Conservation (phyloP, 2,888 invertebrate species). For the Pyrgus malvae region DNA sequence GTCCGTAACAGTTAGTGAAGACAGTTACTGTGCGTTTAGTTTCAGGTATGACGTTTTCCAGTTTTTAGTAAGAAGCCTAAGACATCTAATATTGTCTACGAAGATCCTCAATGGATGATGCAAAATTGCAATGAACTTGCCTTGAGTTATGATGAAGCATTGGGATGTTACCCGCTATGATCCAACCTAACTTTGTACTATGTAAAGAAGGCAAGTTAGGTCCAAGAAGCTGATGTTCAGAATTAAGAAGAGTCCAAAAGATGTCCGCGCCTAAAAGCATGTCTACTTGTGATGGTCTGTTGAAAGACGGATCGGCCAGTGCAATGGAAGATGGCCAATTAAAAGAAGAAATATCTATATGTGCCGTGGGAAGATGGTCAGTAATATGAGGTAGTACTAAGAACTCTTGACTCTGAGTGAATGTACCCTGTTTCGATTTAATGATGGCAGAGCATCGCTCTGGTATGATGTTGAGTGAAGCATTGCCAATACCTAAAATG, state of each 20-base stretch:
- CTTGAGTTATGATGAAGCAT: too few relatives aligned
- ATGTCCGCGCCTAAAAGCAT: background rate
- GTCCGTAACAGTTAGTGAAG: too few relatives aligned
- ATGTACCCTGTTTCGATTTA: too few relatives aligned
- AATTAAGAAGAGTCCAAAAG: background rate
- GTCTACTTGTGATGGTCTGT: background rate
- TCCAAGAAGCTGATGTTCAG: too few relatives aligned
- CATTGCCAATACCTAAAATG: too few relatives aligned
- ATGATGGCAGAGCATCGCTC: too few relatives aligned
- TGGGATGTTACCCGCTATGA: background rate
- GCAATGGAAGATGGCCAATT: background rate
- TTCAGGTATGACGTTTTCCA: background rate
- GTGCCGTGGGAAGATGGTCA: background rate
- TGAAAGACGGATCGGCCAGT: background rate
- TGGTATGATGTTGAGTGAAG: too few relatives aligned
- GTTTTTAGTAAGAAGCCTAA: background rate
- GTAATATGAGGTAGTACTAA: too few relatives aligned
- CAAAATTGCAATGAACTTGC: too few relatives aligned
- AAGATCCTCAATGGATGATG: too few relatives aligned
- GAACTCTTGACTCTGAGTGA: too few relatives aligned
- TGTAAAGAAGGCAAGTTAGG: background rate
- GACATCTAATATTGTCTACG: background rate
- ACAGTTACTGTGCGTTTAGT: too few relatives aligned
- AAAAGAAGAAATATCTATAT: background rate
- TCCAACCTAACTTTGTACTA: background rate